These are phyloP conservation scores for Triplophysa yarkandensis DNA, from an alignment of 2,797 vertebrate species.

Conservation along the genomic window DNA sequence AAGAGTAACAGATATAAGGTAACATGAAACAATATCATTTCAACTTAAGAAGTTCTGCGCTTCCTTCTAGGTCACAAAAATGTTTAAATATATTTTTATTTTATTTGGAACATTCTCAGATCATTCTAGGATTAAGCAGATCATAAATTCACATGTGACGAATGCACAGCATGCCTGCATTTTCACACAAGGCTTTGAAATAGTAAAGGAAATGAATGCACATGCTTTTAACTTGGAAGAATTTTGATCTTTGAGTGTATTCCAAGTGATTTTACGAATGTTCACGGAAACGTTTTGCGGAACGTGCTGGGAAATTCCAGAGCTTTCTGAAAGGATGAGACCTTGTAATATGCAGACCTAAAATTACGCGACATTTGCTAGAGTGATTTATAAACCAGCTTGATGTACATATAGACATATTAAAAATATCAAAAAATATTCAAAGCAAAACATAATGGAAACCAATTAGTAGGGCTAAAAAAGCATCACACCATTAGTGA, in stretches of 20 bases:
- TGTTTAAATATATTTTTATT: too few species aligned
- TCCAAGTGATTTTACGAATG: slow-evolving; percentile 9
- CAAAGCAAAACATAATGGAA: neutral
- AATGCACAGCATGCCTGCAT: too few species aligned
- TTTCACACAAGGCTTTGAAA: too few species aligned
- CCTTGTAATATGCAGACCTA: slow-evolving; percentile 27
- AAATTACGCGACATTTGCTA: slow-evolving; percentile 24
- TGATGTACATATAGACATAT: slow-evolving; percentile 6
- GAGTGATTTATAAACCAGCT: slow-evolving; percentile 20
- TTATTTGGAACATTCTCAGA: too few species aligned
- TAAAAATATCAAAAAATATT: slow-evolving; percentile 10
- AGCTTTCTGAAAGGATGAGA: slow-evolving; percentile 27
- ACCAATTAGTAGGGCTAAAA: neutral
- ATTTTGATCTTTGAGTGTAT: neutral
- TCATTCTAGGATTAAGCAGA: too few species aligned
- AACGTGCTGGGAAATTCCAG: slow-evolving; percentile 32
- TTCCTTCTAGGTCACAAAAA: too few species aligned
- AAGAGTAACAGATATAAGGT: too few species aligned
- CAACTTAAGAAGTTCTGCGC: too few species aligned
- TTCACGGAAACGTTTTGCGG: slow-evolving; percentile 20
- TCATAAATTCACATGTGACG: too few species aligned
- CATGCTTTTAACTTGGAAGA: neutral
- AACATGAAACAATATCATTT: too few species aligned
- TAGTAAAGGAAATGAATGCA: neutral
- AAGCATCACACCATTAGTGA: neutral